phyloP scores from a whole-genome alignment of 1,140 invertebrate genomes.

The Macrosteles quadrilineatus region DNA sequence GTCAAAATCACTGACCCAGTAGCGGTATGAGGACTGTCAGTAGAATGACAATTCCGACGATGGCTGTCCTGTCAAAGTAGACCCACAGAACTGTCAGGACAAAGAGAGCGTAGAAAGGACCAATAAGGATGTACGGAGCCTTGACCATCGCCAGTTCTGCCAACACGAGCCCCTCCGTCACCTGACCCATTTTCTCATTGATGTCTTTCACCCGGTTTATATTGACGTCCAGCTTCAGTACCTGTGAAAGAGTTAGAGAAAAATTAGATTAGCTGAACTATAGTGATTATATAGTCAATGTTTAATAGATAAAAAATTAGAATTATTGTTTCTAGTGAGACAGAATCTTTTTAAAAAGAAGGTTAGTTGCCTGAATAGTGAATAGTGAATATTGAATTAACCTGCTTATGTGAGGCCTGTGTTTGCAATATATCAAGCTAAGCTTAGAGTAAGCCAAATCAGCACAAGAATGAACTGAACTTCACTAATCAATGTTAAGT shows the following conservation, averaged over 20 bases:
- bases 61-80: conserved; percentile 21
- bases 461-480: no score
- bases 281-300: no score
- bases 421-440: no score
- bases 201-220: conserved; percentile 17
- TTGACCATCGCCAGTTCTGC: conserved; percentile 22
- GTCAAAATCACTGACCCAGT: not conserved
- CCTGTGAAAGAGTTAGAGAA: not conserved
- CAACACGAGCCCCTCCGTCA: conserved; percentile 18
- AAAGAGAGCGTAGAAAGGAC: conserved; percentile 21
- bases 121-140: conserved; percentile 24
- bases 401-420: no score
- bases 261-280: no score
- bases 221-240: conserved; percentile 17
- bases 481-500: no score
- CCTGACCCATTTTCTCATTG: conserved; percentile 24
- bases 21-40: conserved; percentile 13
- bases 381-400: no score
- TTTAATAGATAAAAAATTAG: no score
- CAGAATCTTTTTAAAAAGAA: no score
- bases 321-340: no score
- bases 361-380: no score
- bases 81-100: conserved; percentile 14
- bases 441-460: no score
- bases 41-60: conserved; percentile 8